Conservation (phyloP, 2,113 vertebrate species). For the Scomber scombrus region DNA sequence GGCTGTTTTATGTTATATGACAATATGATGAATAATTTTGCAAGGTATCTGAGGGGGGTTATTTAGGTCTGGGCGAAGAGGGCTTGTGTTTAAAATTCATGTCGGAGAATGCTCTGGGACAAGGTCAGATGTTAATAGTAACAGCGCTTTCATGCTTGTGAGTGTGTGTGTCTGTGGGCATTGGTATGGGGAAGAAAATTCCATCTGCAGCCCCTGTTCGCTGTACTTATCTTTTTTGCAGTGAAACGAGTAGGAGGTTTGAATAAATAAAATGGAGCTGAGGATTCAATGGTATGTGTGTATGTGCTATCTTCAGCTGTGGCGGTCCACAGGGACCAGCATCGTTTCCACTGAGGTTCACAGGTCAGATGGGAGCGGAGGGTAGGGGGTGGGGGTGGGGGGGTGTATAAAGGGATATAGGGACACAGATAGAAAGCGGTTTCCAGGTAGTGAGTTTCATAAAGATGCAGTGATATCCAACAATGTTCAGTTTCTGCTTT, state of each 20-base stretch:
- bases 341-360: constrained; percentile 34
- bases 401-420: neutral
- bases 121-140: constrained; percentile 59
- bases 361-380: constrained; percentile 33
- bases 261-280: constrained; percentile 62
- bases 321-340: constrained; percentile 33
- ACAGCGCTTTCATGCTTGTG: constrained; percentile 28
- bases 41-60: constrained; percentile 33
- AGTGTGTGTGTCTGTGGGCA: neutral
- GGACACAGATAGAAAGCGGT: neutral
- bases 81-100: constrained; percentile 65
- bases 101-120: constrained; percentile 34
- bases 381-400: neutral
- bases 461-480: neutral
- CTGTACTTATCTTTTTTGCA: constrained; percentile 45
- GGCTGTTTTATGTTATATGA: constrained; percentile 34
- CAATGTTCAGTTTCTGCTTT: neutral
- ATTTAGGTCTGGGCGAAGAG: constrained; percentile 30
- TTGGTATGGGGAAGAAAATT: constrained; percentile 38
- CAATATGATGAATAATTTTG: constrained; percentile 61
- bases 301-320: constrained; percentile 37
- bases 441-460: constrained; percentile 12
- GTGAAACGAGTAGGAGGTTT: constrained; percentile 58
- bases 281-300: constrained; percentile 54
- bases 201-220: constrained; percentile 36